These are phyloP conservation scores for Hydraecia micacea DNA, from an alignment of 2,888 invertebrate genomes.

Conservation along the genomic window DNA sequence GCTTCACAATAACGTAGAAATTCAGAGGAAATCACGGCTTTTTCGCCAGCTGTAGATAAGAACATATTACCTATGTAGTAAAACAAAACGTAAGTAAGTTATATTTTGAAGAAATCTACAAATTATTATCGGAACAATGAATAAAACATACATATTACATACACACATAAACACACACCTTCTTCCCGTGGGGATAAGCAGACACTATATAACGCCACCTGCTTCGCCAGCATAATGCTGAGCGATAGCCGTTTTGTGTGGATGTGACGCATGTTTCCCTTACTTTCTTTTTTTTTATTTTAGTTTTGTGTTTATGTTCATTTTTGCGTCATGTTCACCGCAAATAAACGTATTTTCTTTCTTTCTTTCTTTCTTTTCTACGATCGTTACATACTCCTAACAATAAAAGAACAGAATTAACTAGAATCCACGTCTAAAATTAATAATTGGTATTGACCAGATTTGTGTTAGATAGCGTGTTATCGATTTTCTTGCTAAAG, in stretches of 20 bases:
- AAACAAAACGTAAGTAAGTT: background rate
- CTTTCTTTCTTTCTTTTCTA: no score
- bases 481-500: constrained; percentile 63
- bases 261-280: no score
- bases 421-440: constrained; percentile 38
- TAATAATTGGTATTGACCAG: constrained; percentile 37
- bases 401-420: constrained; percentile 12
- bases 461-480: constrained; percentile 45
- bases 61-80: background rate
- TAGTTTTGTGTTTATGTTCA: no score
- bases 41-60: background rate
- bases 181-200: background rate
- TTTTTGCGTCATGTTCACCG: no score
- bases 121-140: background rate
- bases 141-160: background rate
- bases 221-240: no score
- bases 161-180: background rate
- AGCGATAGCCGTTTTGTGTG: no score
- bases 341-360: no score
- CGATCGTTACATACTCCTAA: background rate
- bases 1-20: constrained; percentile 7
- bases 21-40: background rate
- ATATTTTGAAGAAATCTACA: background rate
- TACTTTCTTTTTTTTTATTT: no score
- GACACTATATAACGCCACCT: background rate